Evolutionary conservation across 2,113 vertebrate genomes (phyloP), one percentile per base, ranked within the genome.

Genomic region (Cyprinus carpio): DNA sequence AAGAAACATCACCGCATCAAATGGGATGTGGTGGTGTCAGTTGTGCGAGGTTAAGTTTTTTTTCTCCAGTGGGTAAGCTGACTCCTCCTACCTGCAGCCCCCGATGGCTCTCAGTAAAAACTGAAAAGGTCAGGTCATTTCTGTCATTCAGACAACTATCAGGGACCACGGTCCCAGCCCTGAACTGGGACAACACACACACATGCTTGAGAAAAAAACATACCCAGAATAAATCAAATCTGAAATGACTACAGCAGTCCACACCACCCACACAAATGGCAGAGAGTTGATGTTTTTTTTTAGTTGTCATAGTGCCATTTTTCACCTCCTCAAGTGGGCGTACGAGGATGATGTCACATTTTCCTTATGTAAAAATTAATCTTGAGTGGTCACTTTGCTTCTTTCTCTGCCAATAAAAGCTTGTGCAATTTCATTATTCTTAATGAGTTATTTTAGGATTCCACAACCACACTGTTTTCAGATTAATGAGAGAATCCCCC

Each of bases 121-220:
- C 67, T 75, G 82, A 80, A 75, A 75, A 87, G 71, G 82, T 87
- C 77, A 87, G 56, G 16, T 15, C 54, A 80, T 75, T 54, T 65
- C 76, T 4, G 43, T 84, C 76, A 75, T 64, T 20, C 40, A 51
- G 16, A 58, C 75, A 75, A 40, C 27, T 23, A 64, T 54, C 75
- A 43, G 16, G 31, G 20, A 83, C 75, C 3, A 9, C 37, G 3
- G 20, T n/a, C n/a, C n/a, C 27, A 54, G 29, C 71, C 71, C n/a
- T 3, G 20, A 16, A 58, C 75, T 13, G 64, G 64, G 2, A 67
- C 27, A 15, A 34, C 46, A 69, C 81, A 72, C 51, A 77, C 11
- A 46, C 43, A 12, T 3, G 43, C 43, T 46, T 12, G 11, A 46
- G 40, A 46, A 46, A 46, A 46, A 46, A 46, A 46, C 43, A 46